A percentile compares a stretch with the other conserved stretches of the same genome.
These are phyloP conservation scores for Drosophila nasuta DNA, from an alignment of 1,140 invertebrate genomes.

Conservation along the genomic window DNA sequence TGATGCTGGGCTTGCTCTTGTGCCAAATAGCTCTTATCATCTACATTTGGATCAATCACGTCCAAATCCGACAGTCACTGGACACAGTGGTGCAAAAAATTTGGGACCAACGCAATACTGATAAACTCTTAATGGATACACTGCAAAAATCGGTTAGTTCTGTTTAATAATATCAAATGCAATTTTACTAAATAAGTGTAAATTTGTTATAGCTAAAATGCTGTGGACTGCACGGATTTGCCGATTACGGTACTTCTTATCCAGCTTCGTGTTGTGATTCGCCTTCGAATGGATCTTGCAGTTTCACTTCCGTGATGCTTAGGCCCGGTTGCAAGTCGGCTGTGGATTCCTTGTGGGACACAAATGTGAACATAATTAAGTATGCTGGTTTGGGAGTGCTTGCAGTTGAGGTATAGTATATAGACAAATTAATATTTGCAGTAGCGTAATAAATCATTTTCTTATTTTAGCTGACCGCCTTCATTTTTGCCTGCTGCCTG, in stretches of 20 bases:
- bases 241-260: slow-evolving; percentile 84
- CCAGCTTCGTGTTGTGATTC: slow-evolving; percentile 84
- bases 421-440: background rate
- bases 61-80: slow-evolving; percentile 84
- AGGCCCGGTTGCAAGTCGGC: slow-evolving; percentile 84
- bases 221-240: slow-evolving; percentile 86
- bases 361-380: slow-evolving; percentile 86
- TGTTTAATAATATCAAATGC: background rate
- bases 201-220: slow-evolving; percentile 86
- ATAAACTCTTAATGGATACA: slow-evolving; percentile 56
- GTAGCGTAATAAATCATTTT: background rate
- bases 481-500: slow-evolving; percentile 79
- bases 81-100: slow-evolving; percentile 84
- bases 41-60: slow-evolving; percentile 86
- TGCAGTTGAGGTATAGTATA: slow-evolving; percentile 87
- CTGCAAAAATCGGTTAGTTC: slow-evolving; percentile 69
- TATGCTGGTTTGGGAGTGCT: slow-evolving; percentile 89
- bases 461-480: slow-evolving; percentile 68
- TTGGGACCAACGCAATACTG: slow-evolving; percentile 61
- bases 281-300: slow-evolving; percentile 73
- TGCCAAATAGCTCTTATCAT: slow-evolving; percentile 88
- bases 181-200: background rate
- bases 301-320: slow-evolving; percentile 67
- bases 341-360: slow-evolving; percentile 85
- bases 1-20: slow-evolving; percentile 88